A percentile compares a stretch with the other conserved stretches of the same genome.
These are phyloP conservation scores for Chrosomus eos DNA, from an alignment of 2,797 vertebrate genomes.

Conservation along the genomic window DNA sequence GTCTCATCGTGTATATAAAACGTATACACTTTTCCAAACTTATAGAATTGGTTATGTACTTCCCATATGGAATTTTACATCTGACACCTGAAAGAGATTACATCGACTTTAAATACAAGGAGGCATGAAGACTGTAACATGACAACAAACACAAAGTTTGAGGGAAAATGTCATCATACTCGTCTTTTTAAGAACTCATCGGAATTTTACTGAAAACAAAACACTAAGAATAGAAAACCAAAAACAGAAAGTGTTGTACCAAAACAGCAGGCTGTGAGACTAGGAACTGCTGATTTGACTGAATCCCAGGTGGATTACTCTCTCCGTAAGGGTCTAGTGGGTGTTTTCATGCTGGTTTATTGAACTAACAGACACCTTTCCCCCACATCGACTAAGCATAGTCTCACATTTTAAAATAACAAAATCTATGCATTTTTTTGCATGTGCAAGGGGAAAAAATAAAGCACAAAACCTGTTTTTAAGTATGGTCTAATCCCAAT, in stretches of 20 bases:
- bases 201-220: conserved; percentile 30
- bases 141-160: conserved; percentile 11
- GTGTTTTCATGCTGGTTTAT: conserved; percentile 27
- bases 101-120: neutral
- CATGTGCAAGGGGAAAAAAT: neutral
- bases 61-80: neutral
- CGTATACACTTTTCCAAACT: neutral
- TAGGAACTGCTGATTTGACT: conserved; percentile 30
- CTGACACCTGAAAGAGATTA: conserved; percentile 1
- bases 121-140: neutral
- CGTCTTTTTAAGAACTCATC: neutral
- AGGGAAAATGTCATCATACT: neutral
- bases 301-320: conserved; percentile 7
- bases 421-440: neutral
- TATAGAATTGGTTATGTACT: neutral
- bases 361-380: neutral
- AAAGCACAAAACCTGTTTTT: neutral
- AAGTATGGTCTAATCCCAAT: neutral
- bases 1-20: neutral
- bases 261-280: neutral
- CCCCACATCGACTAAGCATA: neutral
- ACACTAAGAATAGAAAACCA: neutral
- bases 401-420: conserved; percentile 11
- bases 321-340: conserved; percentile 25
- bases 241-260: neutral